Conservation (phyloP, 2,113 vertebrate genomes). For the Aythya baeri region DNA sequence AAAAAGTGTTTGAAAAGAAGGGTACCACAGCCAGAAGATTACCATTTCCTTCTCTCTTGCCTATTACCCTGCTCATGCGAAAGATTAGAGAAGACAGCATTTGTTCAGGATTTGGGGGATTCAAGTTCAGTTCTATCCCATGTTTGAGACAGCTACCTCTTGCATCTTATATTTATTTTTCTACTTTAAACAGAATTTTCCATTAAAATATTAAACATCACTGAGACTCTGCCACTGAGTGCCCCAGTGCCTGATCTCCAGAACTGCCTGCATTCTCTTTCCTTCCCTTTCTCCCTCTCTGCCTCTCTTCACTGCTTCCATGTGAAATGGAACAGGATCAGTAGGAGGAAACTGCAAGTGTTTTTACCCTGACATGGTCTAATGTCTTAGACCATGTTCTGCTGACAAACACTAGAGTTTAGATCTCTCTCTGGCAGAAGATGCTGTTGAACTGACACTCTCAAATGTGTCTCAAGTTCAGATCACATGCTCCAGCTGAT, state of each 20-base stretch:
- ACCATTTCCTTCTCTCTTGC: neutral
- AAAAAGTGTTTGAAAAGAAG: neutral
- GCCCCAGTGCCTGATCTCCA: neutral
- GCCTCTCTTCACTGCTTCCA: neutral
- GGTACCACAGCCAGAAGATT: neutral
- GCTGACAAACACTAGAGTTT: neutral
- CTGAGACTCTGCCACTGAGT: neutral
- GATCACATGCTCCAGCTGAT: neutral
- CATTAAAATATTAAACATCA: neutral
- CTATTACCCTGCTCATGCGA: neutral
- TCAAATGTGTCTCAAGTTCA: neutral
- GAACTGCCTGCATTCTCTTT: accelerated
- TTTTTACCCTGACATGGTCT: neutral
- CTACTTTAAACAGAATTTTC: neutral
- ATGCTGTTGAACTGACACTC: neutral
- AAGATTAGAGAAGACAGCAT: neutral
- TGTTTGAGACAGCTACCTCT: neutral
- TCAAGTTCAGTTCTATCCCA: neutral
- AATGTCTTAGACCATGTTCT: neutral
- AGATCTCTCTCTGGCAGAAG: neutral
- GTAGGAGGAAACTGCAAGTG: neutral
- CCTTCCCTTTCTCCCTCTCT: neutral
- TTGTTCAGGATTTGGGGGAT: neutral
- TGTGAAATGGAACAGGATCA: neutral
- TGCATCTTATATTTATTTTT: neutral